phyloP scores from a whole-genome alignment of 1,140 invertebrate species.

The Dryas iulia region DNA sequence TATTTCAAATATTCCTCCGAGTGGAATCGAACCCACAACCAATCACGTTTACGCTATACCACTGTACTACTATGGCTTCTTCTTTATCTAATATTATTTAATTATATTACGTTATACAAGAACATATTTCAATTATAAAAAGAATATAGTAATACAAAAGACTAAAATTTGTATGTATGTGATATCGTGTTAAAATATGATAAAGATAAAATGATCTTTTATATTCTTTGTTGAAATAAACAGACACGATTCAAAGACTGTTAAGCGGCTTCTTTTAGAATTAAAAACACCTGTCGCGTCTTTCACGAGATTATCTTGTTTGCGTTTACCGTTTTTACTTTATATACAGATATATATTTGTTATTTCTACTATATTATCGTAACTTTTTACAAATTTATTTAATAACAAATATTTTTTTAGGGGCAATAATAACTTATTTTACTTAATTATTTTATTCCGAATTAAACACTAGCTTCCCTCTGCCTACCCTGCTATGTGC shows the following conservation, averaged over 20 bases:
- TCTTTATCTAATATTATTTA: background rate
- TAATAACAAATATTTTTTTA: no score
- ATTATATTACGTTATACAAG: background rate
- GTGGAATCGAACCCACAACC: no score
- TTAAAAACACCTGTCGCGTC: conserved; percentile 18
- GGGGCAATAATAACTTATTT: no score
- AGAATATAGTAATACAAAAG: background rate
- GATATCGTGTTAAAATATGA: conserved; percentile 11
- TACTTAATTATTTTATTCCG: no score
- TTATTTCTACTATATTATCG: background rate
- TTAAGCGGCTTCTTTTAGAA: conserved; percentile 17
- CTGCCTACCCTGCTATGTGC: no score
- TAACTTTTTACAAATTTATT: no score
- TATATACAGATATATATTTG: background rate
- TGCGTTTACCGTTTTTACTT: background rate
- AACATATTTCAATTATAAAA: background rate
- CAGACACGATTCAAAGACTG: conserved; percentile 14
- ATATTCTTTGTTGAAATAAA: conserved; percentile 19
- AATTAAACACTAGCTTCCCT: no score
- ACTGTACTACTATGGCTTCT: no score
- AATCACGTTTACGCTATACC: no score
- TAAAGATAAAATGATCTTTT: conserved; percentile 15
- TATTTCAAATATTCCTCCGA: no score
- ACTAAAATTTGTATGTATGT: background rate
- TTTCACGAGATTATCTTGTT: conserved; percentile 12